These are phyloP conservation scores for Apogon talboti DNA, from an alignment of 2,797 vertebrate genomes.

Conservation along the genomic window DNA sequence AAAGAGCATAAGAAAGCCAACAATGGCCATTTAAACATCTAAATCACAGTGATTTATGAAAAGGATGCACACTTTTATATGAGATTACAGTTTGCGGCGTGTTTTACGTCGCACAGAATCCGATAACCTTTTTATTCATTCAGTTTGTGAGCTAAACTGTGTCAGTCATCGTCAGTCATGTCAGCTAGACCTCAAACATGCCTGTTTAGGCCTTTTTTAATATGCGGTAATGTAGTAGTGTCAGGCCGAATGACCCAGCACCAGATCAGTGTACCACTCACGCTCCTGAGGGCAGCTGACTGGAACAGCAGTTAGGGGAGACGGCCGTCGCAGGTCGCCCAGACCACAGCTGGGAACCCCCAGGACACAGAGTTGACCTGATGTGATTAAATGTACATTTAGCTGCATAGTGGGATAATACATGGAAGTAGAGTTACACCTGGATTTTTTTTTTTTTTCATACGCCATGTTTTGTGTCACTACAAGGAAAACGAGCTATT, in stretches of 20 bases:
- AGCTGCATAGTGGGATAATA: conserved; percentile 69
- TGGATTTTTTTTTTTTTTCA: conserved; percentile 23
- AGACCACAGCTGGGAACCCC: conserved; percentile 76
- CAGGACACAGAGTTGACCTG: conserved; percentile 62
- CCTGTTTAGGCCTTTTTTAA: conserved; percentile 46
- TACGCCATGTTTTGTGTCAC: conserved; percentile 20
- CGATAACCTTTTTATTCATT: conserved; percentile 29
- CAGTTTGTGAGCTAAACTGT: conserved; percentile 38
- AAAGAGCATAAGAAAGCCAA: background rate
- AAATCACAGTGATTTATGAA: background rate
- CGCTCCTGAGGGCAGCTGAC: conserved; percentile 66
- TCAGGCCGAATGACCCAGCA: conserved; percentile 71
- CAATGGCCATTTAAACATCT: conserved; percentile 2
- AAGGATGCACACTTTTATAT: background rate
- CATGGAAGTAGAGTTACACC: conserved; percentile 47
- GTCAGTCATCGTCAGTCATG: conserved; percentile 44
- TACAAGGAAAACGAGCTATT: conserved; percentile 1
- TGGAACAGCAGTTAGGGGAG: conserved; percentile 71
- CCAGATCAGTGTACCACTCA: conserved; percentile 72
- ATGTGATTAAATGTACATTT: conserved; percentile 70
- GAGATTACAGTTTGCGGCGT: background rate
- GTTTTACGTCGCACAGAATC: background rate
- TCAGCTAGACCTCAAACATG: conserved; percentile 45
- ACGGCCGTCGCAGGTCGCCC: conserved; percentile 62
- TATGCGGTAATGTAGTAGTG: conserved; percentile 58